Evolutionary conservation across 1,140 invertebrate species (phyloP).

Genomic region (Saxidomus purpurata): DNA sequence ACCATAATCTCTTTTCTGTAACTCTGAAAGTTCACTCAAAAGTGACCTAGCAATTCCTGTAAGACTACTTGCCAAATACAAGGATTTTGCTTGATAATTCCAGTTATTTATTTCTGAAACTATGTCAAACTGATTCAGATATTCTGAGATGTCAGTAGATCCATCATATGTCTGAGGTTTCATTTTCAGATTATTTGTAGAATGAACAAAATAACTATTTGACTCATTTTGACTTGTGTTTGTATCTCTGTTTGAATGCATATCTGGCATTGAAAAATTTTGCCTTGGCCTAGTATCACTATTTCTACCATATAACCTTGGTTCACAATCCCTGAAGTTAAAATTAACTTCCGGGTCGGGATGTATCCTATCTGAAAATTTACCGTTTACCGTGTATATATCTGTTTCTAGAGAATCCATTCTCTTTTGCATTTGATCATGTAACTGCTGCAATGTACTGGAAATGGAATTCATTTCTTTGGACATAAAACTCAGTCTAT

Average conservation of each 20-base stretch:
- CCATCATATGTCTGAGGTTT: constrained; percentile 62
- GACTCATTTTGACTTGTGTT: background rate
- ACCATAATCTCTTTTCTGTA: background rate
- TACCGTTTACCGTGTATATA: no score
- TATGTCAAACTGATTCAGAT: constrained; percentile 51
- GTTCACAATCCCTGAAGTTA: background rate
- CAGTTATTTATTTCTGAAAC: constrained; percentile 38
- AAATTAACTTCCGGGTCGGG: no score
- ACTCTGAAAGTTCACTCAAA: constrained; percentile 28
- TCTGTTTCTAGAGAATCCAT: background rate
- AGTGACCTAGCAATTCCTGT: constrained; percentile 45
- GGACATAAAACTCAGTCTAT: background rate
- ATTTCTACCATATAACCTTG: no score
- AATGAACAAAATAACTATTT: no score
- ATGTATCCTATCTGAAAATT: no score
- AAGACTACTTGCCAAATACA: constrained; percentile 53
- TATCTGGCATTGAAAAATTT: no score
- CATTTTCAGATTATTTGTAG: constrained; percentile 15
- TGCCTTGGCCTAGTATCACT: no score
- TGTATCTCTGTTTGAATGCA: background rate
- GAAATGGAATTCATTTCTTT: background rate
- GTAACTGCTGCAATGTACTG: background rate
- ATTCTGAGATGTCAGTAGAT: constrained; percentile 32
- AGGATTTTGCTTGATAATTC: background rate
- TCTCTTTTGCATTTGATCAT: background rate